Conservation (phyloP, 2,888 invertebrate genomes). For the Diarsia dahlii region DNA sequence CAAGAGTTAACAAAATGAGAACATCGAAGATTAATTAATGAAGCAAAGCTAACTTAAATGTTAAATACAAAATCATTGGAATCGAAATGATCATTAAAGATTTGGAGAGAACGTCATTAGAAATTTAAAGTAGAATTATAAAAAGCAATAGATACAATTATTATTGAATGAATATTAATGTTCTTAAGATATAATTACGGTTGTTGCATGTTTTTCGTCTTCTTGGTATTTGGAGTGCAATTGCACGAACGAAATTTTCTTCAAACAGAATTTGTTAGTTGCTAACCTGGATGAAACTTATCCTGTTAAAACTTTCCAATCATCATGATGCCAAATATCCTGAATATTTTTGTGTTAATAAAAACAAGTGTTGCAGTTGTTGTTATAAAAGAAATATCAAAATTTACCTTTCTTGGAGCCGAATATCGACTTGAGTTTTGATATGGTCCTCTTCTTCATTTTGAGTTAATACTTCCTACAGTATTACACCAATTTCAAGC, state of each 20-base stretch:
- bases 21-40: slow-evolving; percentile 8
- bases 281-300: neutral
- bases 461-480: slow-evolving; percentile 67
- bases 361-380: neutral
- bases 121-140: slow-evolving; percentile 64
- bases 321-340: neutral
- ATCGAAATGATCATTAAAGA: slow-evolving; percentile 29
- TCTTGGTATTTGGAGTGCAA: slow-evolving; percentile 2
- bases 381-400: slow-evolving; percentile 12
- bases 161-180: slow-evolving; percentile 56
- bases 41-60: slow-evolving; percentile 5
- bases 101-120: slow-evolving; percentile 67
- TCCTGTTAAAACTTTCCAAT: neutral
- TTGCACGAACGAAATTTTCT: neutral
- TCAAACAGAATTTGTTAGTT: slow-evolving; percentile 4
- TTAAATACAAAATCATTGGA: neutral
- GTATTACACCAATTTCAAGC: slow-evolving; percentile 73
- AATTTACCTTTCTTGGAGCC: slow-evolving; percentile 86
- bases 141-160: slow-evolving; percentile 52
- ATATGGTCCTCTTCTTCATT: slow-evolving; percentile 89
- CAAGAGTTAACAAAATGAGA: slow-evolving; percentile 4
- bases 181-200: slow-evolving; percentile 41
- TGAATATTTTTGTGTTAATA: neutral
- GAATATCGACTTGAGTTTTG: slow-evolving; percentile 87
- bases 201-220: slow-evolving; percentile 32